Evolutionary conservation across 2,113 vertebrate genomes (phyloP).

Genomic region (Aphyosemion australe): DNA sequence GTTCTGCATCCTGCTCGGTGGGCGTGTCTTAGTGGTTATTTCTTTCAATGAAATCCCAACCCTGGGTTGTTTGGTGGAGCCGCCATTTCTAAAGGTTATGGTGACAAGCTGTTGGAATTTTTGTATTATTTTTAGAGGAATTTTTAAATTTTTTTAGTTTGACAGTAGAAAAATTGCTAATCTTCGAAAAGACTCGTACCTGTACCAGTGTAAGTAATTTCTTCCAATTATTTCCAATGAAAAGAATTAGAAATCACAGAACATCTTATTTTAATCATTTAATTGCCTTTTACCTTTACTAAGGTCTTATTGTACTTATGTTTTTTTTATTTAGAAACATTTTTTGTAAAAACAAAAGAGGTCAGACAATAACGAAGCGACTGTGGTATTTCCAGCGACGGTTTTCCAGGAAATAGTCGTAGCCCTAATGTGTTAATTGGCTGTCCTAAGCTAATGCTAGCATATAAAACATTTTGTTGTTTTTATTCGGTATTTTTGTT

Average conservation of each 20-base stretch:
- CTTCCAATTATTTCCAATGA: background rate
- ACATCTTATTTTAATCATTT: background rate
- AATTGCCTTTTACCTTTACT: background rate
- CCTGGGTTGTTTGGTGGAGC: slow-evolving; percentile 44
- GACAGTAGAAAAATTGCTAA: slow-evolving; percentile 3
- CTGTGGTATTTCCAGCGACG: too few species aligned
- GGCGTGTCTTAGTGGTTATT: slow-evolving; percentile 31
- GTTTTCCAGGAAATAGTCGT: slow-evolving; percentile 32
- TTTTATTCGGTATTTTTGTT: background rate
- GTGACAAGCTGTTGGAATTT: background rate
- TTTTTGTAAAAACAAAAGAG: too few species aligned
- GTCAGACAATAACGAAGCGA: too few species aligned
- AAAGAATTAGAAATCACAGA: slow-evolving; percentile 8
- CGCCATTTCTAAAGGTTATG: slow-evolving; percentile 72
- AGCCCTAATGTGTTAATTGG: background rate
- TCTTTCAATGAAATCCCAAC: slow-evolving; percentile 33
- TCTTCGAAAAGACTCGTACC: slow-evolving; percentile 37
- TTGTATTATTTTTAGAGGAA: slow-evolving; percentile 16
- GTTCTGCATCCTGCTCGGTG: background rate
- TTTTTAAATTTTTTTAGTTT: slow-evolving; percentile 53
- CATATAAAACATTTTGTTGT: background rate
- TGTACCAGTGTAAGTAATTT: slow-evolving; percentile 58
- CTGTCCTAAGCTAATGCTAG: background rate
- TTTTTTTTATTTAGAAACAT: too few species aligned
- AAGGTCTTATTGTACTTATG: too few species aligned